Conservation (phyloP, 2,113 vertebrate species). For the Trematomus loennbergii region DNA sequence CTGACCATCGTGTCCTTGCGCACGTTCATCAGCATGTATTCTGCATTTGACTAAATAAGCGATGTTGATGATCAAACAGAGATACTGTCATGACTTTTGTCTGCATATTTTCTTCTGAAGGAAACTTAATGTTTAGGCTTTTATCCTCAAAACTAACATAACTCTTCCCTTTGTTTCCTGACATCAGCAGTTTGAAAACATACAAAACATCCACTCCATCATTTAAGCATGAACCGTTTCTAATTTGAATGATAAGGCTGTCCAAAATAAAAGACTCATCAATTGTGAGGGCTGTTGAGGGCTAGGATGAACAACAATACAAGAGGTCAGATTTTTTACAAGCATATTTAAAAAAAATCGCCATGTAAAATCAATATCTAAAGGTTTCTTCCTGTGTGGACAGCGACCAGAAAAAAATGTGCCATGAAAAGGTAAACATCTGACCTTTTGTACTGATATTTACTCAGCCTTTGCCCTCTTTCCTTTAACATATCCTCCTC, state of each 20-base stretch:
- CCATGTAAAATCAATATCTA: slow-evolving; percentile 48
- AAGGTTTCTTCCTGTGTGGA: slow-evolving; percentile 36
- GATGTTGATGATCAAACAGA: slow-evolving; percentile 25
- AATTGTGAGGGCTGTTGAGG: neutral
- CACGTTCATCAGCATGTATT: slow-evolving; percentile 15
- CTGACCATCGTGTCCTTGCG: neutral
- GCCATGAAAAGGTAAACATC: slow-evolving; percentile 32
- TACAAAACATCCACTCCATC: slow-evolving; percentile 51
- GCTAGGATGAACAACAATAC: neutral
- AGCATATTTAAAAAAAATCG: slow-evolving; percentile 25
- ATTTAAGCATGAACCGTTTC: slow-evolving; percentile 23
- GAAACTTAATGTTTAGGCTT: slow-evolving; percentile 49
- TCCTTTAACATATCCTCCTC: slow-evolving; percentile 34
- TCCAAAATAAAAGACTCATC: neutral
- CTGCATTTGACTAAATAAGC: slow-evolving; percentile 7
- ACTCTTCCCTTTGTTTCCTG: slow-evolving; percentile 40
- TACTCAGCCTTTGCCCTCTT: slow-evolving; percentile 21
- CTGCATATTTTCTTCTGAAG: slow-evolving; percentile 35
- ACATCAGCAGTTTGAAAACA: slow-evolving; percentile 54
- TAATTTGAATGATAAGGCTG: slow-evolving; percentile 34
- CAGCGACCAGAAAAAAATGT: slow-evolving; percentile 32
- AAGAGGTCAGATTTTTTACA: slow-evolving; percentile 35
- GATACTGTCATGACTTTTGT: slow-evolving; percentile 35
- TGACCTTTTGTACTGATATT: slow-evolving; percentile 52
- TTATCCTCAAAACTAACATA: slow-evolving; percentile 41